A percentile compares a stretch with the other conserved stretches of the same genome.
Conservation (phyloP, 2,113 vertebrate genomes). For the Spermophilus dauricus region DNA sequence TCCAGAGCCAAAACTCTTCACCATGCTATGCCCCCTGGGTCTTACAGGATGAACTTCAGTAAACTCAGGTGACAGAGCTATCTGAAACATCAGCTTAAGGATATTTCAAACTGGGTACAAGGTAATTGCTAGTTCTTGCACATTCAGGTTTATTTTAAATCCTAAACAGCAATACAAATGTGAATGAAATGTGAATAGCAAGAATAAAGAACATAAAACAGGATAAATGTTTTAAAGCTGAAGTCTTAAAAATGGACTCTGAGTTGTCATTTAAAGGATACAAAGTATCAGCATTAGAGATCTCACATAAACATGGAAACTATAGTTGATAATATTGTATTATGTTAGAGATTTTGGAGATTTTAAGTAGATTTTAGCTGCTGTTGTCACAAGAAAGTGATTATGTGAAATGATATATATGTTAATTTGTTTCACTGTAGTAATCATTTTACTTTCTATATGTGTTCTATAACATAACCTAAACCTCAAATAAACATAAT, state of each 20-base stretch:
- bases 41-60: not conserved
- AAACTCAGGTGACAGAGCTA: not conserved
- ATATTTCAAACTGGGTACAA: not conserved
- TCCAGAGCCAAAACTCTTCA: not conserved
- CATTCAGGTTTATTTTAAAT: not conserved
- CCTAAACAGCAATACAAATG: not conserved
- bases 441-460: not conserved
- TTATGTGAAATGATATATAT: not conserved
- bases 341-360: not conserved
- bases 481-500: not conserved
- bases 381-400: not conserved
- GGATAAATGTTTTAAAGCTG: not conserved
- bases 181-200: not conserved
- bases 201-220: not conserved
- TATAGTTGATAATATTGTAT: not conserved
- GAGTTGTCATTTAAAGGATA: not conserved
- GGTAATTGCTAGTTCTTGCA: not conserved
- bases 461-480: not conserved
- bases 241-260: conserved; percentile 9
- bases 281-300: not conserved
- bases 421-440: not conserved
- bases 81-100: not conserved
- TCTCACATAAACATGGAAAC: not conserved
- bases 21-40: not conserved
- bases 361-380: not conserved